Evolutionary conservation across 2,888 invertebrate species (phyloP).

Genomic region (Microctonus brassicae): DNA sequence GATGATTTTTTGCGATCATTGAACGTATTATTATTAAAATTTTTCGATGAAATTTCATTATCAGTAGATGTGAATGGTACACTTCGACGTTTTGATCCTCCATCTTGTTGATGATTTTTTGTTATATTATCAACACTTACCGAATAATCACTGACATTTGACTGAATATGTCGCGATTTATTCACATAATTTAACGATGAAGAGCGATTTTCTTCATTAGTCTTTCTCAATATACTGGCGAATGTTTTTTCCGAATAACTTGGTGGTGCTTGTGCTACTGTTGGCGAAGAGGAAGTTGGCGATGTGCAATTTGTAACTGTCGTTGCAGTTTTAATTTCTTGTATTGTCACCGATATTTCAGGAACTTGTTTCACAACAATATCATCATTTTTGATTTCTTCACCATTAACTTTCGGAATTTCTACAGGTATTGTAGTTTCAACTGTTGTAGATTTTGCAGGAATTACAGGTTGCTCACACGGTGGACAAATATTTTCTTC

Average conservation of each 20-base stretch:
- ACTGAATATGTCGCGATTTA: background rate
- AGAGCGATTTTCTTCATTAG: background rate
- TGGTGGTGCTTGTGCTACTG: background rate
- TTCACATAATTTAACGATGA: background rate
- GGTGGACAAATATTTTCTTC: constrained; percentile 20
- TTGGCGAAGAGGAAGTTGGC: background rate
- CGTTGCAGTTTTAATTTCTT: background rate
- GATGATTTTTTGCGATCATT: constrained; percentile 37
- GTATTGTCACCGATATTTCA: background rate
- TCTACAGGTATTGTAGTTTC: constrained; percentile 30
- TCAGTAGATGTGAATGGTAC: background rate
- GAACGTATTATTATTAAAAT: constrained; percentile 25
- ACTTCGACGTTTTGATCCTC: constrained; percentile 23
- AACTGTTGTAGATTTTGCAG: background rate
- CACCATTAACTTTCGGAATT: constrained; percentile 5
- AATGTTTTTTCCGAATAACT: background rate
- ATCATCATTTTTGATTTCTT: background rate
- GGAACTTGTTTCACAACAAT: background rate
- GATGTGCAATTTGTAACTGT: background rate
- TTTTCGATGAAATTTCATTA: constrained; percentile 24
- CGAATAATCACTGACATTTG: background rate
- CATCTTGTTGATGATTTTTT: constrained; percentile 17
- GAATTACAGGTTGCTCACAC: constrained; percentile 4
- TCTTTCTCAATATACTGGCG: constrained; percentile 24
- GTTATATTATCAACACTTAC: background rate